phyloP scores from a whole-genome alignment of 2,888 invertebrate genomes.

The Lypha dubia region DNA sequence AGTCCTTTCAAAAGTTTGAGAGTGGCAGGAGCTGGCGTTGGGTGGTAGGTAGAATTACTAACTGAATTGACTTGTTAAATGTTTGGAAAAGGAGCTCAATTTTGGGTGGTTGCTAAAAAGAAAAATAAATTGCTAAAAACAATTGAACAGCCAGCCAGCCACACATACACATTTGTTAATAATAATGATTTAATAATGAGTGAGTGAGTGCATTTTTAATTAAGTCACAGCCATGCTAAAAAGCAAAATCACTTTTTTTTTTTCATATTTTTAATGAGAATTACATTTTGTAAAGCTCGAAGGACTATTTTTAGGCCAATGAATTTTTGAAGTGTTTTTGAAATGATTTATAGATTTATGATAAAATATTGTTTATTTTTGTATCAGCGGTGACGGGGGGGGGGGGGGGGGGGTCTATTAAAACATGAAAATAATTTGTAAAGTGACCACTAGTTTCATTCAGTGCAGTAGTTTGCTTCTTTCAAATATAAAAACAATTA shows the following conservation, averaged over 20 bases:
- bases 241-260: neutral
- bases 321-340: neutral
- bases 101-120: conserved; percentile 23
- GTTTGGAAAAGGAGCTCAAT: neutral
- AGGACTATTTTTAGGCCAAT: neutral
- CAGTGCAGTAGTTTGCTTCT: no score
- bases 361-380: no score
- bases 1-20: conserved; percentile 4
- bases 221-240: neutral
- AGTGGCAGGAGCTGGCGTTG: neutral
- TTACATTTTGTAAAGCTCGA: neutral
- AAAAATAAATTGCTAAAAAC: neutral
- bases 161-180: conserved; percentile 3
- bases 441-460: no score
- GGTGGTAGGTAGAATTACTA: no score
- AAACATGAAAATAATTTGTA: no score
- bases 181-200: conserved; percentile 5
- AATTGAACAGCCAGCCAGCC: neutral
- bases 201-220: conserved; percentile 9
- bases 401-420: no score
- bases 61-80: neutral
- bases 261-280: neutral
- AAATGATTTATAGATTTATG: neutral
- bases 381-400: no score
- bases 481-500: no score